Conservation (phyloP, 2,113 vertebrate species). For the Paedocypris sp. region DNA sequence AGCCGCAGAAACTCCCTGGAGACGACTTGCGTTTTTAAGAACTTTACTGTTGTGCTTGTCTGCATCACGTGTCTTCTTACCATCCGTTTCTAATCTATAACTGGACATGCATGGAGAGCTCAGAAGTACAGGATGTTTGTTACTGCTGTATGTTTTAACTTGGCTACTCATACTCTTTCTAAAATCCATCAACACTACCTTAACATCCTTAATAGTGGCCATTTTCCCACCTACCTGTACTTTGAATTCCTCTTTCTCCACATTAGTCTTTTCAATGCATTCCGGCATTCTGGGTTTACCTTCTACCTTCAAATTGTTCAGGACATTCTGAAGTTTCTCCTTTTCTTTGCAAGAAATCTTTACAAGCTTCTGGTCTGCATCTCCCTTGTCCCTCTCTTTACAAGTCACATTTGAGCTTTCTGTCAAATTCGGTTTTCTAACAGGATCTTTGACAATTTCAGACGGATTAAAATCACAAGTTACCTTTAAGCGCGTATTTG, state of each 20-base stretch:
- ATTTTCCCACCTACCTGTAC: constrained; percentile 24
- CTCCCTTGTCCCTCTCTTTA: background rate
- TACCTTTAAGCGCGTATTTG: constrained; percentile 25
- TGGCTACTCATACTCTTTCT: constrained; percentile 42
- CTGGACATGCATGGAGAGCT: background rate
- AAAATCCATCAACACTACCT: constrained; percentile 56
- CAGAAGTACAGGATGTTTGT: background rate
- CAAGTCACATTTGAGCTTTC: background rate
- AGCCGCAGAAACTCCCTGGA: background rate
- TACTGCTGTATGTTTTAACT: constrained; percentile 16
- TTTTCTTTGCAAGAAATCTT: too few species aligned
- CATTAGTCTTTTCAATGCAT: background rate
- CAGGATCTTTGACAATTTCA: background rate
- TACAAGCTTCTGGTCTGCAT: too few species aligned
- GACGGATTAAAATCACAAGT: constrained; percentile 20
- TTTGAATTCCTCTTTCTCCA: background rate
- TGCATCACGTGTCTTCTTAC: constrained; percentile 9
- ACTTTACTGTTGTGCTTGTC: background rate
- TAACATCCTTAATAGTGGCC: constrained; percentile 53
- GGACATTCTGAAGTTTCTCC: too few species aligned
- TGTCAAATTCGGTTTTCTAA: background rate
- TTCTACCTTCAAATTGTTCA: too few species aligned
- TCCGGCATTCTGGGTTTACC: too few species aligned
- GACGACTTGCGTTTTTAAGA: background rate
- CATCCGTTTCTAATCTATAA: background rate